These are phyloP conservation scores for Colaptes auratus DNA, from an alignment of 2,113 vertebrate species.

Conservation along the genomic window DNA sequence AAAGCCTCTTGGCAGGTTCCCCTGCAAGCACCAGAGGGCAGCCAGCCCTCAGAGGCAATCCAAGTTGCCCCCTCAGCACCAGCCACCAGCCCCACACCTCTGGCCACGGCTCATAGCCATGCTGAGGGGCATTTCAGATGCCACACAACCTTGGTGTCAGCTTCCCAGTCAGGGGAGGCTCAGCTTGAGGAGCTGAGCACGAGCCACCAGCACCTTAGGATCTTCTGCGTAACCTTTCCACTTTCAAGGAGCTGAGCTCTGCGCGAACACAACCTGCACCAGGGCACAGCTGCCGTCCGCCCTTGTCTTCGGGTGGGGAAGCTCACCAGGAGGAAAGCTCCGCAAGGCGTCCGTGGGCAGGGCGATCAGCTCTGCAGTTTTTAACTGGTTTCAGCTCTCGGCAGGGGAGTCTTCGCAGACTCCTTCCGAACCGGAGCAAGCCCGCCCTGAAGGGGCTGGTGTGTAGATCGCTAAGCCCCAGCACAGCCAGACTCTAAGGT, in stretches of 20 bases:
- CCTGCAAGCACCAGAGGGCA: background rate
- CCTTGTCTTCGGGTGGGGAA: background rate
- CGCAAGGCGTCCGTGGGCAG: accelerated
- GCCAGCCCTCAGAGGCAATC: background rate
- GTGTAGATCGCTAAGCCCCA: background rate
- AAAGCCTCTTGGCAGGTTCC: background rate
- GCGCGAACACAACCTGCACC: accelerated
- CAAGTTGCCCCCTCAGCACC: accelerated
- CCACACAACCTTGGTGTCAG: background rate
- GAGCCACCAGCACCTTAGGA: background rate
- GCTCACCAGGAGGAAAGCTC: background rate
- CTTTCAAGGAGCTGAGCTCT: background rate
- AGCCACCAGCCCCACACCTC: background rate
- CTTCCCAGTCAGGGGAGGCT: background rate
- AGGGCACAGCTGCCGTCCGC: background rate
- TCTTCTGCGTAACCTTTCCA: background rate
- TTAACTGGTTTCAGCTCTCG: background rate
- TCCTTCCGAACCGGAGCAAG: no score
- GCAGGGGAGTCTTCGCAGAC: no score
- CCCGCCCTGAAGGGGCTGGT: no score
- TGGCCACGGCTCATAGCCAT: accelerated
- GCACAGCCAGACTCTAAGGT: background rate
- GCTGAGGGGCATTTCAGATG: background rate
- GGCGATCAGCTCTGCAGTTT: background rate
- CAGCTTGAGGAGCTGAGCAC: background rate